These are phyloP conservation scores for Spilosoma lubricipeda DNA, from an alignment of 2,888 invertebrate species.

Conservation along the genomic window DNA sequence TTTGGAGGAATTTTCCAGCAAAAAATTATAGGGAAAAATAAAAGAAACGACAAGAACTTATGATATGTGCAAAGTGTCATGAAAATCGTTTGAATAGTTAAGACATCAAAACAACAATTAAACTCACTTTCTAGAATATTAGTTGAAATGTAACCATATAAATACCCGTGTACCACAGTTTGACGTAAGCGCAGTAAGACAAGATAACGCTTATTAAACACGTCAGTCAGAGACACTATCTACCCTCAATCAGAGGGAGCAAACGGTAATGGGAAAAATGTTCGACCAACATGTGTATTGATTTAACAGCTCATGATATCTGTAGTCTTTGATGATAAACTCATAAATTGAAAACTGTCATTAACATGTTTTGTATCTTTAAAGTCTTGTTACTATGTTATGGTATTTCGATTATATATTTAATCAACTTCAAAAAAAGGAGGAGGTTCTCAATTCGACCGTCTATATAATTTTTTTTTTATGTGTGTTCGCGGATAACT, in stretches of 20 bases:
- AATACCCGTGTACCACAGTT: slow-evolving; percentile 15
- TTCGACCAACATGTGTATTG: slow-evolving; percentile 36
- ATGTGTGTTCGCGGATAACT: no score
- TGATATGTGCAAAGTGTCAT: neutral
- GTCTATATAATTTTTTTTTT: no score
- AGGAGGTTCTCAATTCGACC: no score
- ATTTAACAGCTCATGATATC: slow-evolving; percentile 25
- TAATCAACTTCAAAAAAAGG: no score
- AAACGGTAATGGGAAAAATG: slow-evolving; percentile 72
- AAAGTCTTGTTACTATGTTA: no score
- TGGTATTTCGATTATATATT: no score
- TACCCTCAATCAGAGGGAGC: slow-evolving; percentile 75
- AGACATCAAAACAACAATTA: neutral
- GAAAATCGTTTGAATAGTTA: neutral
- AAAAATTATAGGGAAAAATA: no score
- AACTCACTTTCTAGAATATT: neutral
- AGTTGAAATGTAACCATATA: neutral
- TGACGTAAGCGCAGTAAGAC: slow-evolving; percentile 54
- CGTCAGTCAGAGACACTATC: slow-evolving; percentile 82
- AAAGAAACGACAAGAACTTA: no score
- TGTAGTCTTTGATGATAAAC: neutral
- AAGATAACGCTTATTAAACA: slow-evolving; percentile 84
- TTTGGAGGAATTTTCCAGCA: no score
- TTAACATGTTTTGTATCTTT: neutral
- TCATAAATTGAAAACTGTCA: neutral